Base-by-base conservation (phyloP, 1,140 invertebrate genomes). In the Brachionus rubens region DNA sequence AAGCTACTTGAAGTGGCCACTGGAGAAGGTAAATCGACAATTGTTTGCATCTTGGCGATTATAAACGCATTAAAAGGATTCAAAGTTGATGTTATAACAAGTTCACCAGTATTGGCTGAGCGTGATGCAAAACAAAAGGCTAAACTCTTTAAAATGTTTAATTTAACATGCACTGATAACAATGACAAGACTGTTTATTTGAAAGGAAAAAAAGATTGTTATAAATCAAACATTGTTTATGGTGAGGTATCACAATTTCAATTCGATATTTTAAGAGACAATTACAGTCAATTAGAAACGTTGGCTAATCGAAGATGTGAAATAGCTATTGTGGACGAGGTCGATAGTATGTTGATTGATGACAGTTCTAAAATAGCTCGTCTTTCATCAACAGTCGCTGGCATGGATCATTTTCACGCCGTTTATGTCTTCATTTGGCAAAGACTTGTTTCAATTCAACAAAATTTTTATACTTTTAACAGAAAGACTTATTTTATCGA, bases 191-290 rank as follows among this genome's bases (percentile, higher is more conserved):
- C 33, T 10, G 9, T 43, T 26, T 52, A 52, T 52, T 52, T 52
- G 16, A 9, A 52, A 24, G 48, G 48, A 2, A 3, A 5, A 7
- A 56, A 46, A 46, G 43, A 46, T 46, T 46, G 43, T 16, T 65
- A 65, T 14, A 65, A 65, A 26, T 1, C 59, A 1, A 10, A 65
- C 24, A 65, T 65, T 36, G 28, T 65, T 9, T 65, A 65, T 43
- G 59, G 59, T 24, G 59, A 65, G 24, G 33, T 65, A 24, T 65
- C 59, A 9, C 59, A 65, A 24, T 65, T 65, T 65, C 59, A 65
- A 26, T 65, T 65, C n/a, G 59, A 65, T 26, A 1, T 4, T 24
- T 24, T 65, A 26, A 40, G 59, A 40, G 28, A 65, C n/a, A 19
- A 65, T 24, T 65, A 65, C 24, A 65, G 59, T 43, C 26, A 33